phyloP scores from a whole-genome alignment of 2,113 vertebrate species.

The Bucco capensis region DNA sequence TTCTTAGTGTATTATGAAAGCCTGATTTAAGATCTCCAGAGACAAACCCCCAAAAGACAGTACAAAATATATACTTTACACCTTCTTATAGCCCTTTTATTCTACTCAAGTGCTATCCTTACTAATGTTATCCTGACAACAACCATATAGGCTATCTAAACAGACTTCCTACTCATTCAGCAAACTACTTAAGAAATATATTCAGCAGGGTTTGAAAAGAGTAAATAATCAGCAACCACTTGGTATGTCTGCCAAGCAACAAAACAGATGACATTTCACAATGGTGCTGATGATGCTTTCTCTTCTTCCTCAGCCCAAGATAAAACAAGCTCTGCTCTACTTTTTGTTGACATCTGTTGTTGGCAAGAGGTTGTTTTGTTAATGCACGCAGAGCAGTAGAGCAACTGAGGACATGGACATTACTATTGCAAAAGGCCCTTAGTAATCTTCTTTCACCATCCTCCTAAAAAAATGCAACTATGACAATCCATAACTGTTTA shows the following conservation, averaged over 20 bases:
- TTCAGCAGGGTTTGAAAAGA: neutral
- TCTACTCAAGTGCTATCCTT: neutral
- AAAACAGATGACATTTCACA: conserved; percentile 29
- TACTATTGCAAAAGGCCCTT: conserved; percentile 16
- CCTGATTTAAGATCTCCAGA: neutral
- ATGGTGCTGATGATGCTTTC: conserved; percentile 2
- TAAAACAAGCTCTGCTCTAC: neutral
- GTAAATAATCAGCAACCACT: conserved; percentile 24
- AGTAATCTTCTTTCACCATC: neutral
- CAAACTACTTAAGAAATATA: neutral
- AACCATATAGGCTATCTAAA: neutral
- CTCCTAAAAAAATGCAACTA: neutral
- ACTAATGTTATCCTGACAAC: conserved; percentile 7
- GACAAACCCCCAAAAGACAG: neutral
- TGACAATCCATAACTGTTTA: conserved; percentile 6
- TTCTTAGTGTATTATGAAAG: neutral
- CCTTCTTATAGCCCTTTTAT: neutral
- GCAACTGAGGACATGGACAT: neutral
- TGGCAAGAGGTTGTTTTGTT: neutral
- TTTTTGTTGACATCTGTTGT: conserved; percentile 38
- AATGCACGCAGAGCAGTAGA: neutral
- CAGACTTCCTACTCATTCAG: conserved; percentile 14
- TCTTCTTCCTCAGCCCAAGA: neutral
- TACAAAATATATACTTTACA: neutral
- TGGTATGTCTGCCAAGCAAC: conserved; percentile 3